These are phyloP conservation scores for Cossypha dichroa DNA, from an alignment of 2,797 vertebrate species.

Conservation along the genomic window DNA sequence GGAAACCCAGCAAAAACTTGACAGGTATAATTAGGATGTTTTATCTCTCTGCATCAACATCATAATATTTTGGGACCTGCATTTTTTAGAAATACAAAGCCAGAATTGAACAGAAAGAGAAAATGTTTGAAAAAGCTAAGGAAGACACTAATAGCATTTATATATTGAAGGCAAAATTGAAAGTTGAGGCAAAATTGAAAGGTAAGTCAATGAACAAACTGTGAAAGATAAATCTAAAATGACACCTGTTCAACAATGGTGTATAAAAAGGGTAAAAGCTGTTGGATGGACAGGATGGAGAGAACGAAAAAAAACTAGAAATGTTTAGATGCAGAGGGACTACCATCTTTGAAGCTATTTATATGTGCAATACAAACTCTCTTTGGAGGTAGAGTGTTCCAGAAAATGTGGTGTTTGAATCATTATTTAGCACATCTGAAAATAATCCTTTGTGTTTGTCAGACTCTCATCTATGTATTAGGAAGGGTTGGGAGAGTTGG, in stretches of 20 bases:
- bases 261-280: neutral
- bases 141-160: neutral
- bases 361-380: neutral
- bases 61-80: neutral
- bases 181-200: neutral
- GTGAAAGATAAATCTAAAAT: neutral
- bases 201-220: neutral
- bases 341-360: neutral
- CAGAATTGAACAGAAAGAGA: neutral
- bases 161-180: neutral
- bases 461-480: neutral
- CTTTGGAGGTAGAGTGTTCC: neutral
- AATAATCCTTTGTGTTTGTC: neutral
- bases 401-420: neutral
- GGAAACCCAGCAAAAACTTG: neutral
- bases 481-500: neutral
- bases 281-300: neutral
- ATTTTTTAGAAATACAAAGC: neutral
- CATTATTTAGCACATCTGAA: neutral
- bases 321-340: neutral
- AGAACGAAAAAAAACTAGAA: neutral
- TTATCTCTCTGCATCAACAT: neutral
- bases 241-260: fast-evolving
- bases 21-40: neutral
- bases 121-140: neutral